phyloP scores from a whole-genome alignment of 2,888 invertebrate species.

The Scaeva pyrastri region DNA sequence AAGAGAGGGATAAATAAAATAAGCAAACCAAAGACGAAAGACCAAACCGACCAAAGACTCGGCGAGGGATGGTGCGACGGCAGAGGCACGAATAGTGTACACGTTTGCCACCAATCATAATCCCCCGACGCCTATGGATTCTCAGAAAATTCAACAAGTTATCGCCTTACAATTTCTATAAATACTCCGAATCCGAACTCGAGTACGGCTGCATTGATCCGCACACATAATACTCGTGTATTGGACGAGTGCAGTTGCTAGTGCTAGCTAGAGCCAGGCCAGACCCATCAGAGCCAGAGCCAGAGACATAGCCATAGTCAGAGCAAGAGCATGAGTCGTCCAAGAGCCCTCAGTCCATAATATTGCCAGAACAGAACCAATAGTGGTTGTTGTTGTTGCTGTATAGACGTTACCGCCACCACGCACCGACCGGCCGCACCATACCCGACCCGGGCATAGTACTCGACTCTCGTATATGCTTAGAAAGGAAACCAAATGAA shows the following conservation, averaged over 20 bases:
- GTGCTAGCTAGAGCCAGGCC: not conserved
- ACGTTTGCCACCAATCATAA: constrained; percentile 75
- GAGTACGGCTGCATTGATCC: constrained; percentile 76
- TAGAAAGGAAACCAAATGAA: constrained; percentile 76
- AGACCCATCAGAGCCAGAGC: constrained; percentile 49
- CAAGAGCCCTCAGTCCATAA: constrained; percentile 33
- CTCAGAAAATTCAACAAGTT: constrained; percentile 77
- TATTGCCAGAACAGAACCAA: constrained; percentile 13
- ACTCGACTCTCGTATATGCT: too few relatives aligned
- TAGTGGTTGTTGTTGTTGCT: constrained; percentile 25
- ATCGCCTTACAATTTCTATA: constrained; percentile 76
- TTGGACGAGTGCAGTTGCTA: constrained; percentile 67
- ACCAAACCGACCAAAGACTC: constrained; percentile 12
- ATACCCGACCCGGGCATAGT: constrained; percentile 46
- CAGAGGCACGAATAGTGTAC: constrained; percentile 54
- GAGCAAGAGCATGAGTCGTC: constrained; percentile 41
- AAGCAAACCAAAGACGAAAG: constrained; percentile 19
- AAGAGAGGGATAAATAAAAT: constrained; percentile 69
- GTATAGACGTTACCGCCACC: constrained; percentile 28
- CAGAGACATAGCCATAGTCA: constrained; percentile 44
- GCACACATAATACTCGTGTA: constrained; percentile 69
- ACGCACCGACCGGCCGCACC: too few relatives aligned
- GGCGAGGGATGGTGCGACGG: constrained; percentile 16
- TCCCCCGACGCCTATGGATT: constrained; percentile 77
- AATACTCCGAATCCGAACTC: constrained; percentile 75